Evolutionary conservation across 2,113 vertebrate species (phyloP).

Genomic region (Leptobrachium ailaonicum): DNA sequence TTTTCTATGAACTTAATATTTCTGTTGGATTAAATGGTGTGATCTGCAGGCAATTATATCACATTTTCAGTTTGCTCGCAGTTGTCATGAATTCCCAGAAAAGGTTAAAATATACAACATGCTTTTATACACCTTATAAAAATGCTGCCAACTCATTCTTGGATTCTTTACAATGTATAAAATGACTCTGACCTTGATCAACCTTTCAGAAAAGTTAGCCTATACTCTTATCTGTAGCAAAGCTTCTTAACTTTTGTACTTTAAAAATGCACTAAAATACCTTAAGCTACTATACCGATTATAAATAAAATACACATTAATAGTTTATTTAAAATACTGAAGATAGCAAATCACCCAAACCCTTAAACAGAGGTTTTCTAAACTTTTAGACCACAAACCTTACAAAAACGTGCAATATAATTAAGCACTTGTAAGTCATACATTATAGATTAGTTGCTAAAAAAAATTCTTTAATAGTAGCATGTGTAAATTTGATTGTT

Average conservation of each 20-base stretch:
- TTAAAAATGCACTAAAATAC: not conserved
- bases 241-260: constrained; percentile 18
- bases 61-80: constrained; percentile 32
- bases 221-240: constrained; percentile 28
- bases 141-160: constrained; percentile 38
- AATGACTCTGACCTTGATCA: constrained; percentile 47
- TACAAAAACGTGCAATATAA: too few relatives aligned
- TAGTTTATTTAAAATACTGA: too few relatives aligned
- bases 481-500: too few relatives aligned
- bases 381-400: too few relatives aligned
- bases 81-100: constrained; percentile 42
- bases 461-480: too few relatives aligned
- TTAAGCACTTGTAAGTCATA: too few relatives aligned
- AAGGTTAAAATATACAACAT: constrained; percentile 50
- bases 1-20: constrained; percentile 4
- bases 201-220: constrained; percentile 45
- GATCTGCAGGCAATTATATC: constrained; percentile 25
- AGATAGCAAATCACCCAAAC: too few relatives aligned
- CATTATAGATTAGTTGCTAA: too few relatives aligned
- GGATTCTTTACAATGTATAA: constrained; percentile 47
- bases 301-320: too few relatives aligned
- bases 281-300: too few relatives aligned
- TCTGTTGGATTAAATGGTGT: not conserved
- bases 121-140: constrained; percentile 49
- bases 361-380: too few relatives aligned